Percentiles rank a stretch among this genome's conserved stretches.
phyloP scores from a whole-genome alignment of 2,888 invertebrate species.

The Cordilura impudica region DNA sequence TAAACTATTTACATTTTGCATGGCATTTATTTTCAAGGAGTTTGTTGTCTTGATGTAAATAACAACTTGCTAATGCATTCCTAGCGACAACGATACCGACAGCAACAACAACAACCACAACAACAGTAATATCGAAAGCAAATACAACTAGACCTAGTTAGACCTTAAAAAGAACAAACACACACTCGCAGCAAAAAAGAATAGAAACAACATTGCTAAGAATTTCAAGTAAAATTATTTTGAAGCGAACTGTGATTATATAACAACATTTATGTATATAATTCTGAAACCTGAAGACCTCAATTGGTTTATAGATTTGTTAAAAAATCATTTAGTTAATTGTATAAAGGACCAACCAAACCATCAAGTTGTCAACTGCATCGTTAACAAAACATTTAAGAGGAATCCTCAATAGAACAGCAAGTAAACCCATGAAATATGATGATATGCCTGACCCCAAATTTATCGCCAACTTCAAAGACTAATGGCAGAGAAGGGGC shows the following conservation, averaged over 20 bases:
- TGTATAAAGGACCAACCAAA: not conserved
- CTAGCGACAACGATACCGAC: not conserved
- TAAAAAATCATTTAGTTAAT: not conserved
- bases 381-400: not conserved
- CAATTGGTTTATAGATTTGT: not conserved
- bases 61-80: not conserved
- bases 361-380: not conserved
- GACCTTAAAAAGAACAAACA: not conserved
- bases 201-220: not conserved
- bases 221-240: not conserved
- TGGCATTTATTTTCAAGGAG: not conserved
- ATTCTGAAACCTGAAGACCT: not conserved
- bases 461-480: not conserved
- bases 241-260: not conserved
- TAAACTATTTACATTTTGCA: not conserved
- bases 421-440: not conserved
- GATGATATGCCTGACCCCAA: not conserved
- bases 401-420: not conserved
- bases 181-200: too few relatives aligned
- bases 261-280: not conserved
- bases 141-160: not conserved
- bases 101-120: not conserved
- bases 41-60: slow-evolving; percentile 2
- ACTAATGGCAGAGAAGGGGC: not conserved
- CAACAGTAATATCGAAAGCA: too few relatives aligned